Conservation (phyloP, 2,113 vertebrate genomes). For the Pseudorectes ferrugineus region DNA sequence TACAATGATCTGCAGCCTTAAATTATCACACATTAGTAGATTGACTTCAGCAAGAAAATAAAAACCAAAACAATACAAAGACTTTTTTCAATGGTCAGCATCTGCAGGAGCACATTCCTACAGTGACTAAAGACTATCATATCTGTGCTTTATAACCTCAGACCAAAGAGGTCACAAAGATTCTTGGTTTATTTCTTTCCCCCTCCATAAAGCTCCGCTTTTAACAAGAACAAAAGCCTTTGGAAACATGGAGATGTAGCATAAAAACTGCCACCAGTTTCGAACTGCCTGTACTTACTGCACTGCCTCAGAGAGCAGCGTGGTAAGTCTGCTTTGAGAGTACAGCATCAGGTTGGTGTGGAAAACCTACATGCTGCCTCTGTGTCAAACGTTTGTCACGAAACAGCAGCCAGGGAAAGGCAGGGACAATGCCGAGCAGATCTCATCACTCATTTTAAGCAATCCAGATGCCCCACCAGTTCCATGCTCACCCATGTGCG, state of each 20-base stretch:
- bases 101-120: background rate
- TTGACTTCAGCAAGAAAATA: background rate
- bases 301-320: background rate
- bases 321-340: background rate
- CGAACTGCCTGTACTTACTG: background rate
- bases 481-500: fast-evolving
- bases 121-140: background rate
- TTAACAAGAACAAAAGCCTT: background rate
- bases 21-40: background rate
- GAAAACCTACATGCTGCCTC: background rate
- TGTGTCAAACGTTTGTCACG: background rate
- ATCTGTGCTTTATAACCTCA: background rate
- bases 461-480: background rate
- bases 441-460: background rate
- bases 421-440: fast-evolving
- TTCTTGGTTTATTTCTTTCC: background rate
- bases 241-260: background rate
- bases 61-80: background rate
- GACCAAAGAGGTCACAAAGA: background rate
- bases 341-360: background rate
- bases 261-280: background rate
- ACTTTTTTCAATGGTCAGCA: background rate
- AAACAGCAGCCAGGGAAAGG: background rate
- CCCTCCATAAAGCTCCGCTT: background rate
- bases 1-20: background rate